Conservation (phyloP, 2,113 vertebrate genomes). For the Sitta europaea region DNA sequence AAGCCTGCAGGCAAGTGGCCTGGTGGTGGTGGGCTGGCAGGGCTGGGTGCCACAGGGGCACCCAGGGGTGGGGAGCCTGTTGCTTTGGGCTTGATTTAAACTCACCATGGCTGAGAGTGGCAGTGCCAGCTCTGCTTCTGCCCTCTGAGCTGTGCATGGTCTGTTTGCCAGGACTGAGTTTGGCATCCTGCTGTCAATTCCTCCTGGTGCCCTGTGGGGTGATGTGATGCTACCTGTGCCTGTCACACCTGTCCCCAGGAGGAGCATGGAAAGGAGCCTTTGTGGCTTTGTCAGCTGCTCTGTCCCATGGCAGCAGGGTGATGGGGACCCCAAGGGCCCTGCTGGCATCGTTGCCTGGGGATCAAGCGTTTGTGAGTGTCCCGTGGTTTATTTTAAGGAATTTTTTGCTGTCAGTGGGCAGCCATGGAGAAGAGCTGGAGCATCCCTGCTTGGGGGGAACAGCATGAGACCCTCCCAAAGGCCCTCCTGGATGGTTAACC, state of each 20-base stretch:
- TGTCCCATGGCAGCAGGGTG: rapidly evolving
- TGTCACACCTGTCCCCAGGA: not conserved
- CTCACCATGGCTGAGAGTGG: not conserved
- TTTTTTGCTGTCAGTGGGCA: not conserved
- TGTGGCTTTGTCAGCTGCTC: not conserved
- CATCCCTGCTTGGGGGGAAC: rapidly evolving
- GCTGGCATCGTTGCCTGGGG: not conserved
- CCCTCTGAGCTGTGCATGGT: not conserved
- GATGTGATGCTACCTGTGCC: not conserved
- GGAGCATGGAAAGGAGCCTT: not conserved
- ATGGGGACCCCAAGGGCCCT: not conserved
- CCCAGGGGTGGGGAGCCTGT: not conserved
- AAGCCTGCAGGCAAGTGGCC: not conserved
- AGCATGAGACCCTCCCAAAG: not conserved
- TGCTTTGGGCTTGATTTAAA: not conserved
- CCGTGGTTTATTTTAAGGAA: not conserved
- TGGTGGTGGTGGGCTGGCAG: not conserved
- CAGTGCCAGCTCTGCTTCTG: not conserved
- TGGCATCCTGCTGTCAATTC: not conserved
- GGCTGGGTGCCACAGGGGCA: not conserved
- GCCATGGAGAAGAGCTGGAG: not conserved
- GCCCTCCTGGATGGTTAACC: rapidly evolving
- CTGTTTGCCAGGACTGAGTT: not conserved
- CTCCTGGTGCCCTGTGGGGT: not conserved
- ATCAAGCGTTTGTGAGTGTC: rapidly evolving